Evolutionary conservation across 2,113 vertebrate species (phyloP), one percentile per base, ranked within the genome.

Genomic region (Sialia sialis): DNA sequence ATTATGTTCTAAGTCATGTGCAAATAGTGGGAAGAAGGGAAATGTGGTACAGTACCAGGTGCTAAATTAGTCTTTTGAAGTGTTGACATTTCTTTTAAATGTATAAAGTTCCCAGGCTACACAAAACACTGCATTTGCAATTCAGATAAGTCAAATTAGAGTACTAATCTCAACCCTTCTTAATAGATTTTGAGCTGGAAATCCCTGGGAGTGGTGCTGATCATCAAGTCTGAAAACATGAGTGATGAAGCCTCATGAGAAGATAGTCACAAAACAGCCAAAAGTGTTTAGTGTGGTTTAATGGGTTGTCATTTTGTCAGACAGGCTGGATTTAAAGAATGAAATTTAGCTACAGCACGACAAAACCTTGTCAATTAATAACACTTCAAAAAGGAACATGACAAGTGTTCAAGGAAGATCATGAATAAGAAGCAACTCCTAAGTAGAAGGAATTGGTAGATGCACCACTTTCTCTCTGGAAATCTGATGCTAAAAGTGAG

Each of bases 181-280:
- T 85, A 95, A 77, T 63, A 73, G 87, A 62, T 87, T 94, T 87
- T 66, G 84, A 95, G 82, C 51, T 93, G 89, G 72, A 95, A 95
- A 83, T 95, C 89, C 82, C 70, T 73, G 48, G 67, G 43, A 90
- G 62, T 66, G 59, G 32, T 27, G 58, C 77, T 84, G 84, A 84
- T 94, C 66, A 25, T 89, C 44, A 3, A 51, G 54, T 64, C 84
- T 73, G 70, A 89, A 91, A 72, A 66, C 19, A n/a, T 62, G 87
- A 91, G 39, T 94, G 93, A 87, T 9, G 2, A 58, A 55, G 52
- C 70, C 77, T 69, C 70, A 7, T 29, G 43, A 91, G 67, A 66
- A 54, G 58, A 36, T 16, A 78, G 84, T 60, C 87, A 70, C 48
- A 94, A 78, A 92, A 84, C 66, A 74, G 79, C 77, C 69, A 93